Evolutionary conservation across 2,113 vertebrate genomes (phyloP).

Genomic region (Irena cyanogastra): DNA sequence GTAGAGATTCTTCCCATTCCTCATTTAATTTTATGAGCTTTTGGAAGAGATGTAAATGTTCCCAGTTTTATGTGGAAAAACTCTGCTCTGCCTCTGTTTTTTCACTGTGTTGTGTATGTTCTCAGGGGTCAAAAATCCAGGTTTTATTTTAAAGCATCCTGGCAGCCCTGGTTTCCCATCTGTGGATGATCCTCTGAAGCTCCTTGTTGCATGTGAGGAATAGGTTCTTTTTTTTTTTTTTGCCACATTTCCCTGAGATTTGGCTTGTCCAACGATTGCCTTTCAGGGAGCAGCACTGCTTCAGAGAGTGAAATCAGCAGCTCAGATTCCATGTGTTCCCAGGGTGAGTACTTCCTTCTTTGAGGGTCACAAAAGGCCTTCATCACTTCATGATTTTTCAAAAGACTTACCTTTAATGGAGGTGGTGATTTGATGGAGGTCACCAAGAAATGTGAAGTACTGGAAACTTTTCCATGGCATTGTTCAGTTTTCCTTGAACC

Average conservation of each 20-base stretch:
- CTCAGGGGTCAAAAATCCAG: neutral
- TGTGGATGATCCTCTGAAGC: neutral
- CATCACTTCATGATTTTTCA: neutral
- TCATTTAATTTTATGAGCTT: neutral
- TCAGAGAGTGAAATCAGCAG: neutral
- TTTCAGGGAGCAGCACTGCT: neutral
- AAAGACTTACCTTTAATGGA: neutral
- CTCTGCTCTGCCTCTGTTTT: neutral
- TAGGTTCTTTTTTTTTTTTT: neutral
- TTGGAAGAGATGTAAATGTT: neutral
- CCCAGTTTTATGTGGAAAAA: neutral
- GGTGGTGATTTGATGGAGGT: neutral
- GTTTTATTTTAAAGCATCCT: neutral
- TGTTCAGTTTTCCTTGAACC: neutral
- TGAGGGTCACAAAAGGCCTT: neutral
- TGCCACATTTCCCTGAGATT: neutral
- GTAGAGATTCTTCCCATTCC: neutral
- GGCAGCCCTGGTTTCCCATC: neutral
- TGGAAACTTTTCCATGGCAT: neutral
- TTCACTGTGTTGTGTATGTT: neutral
- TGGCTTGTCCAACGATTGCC: neutral
- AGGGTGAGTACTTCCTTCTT: slow-evolving; percentile 13
- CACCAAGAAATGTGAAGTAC: neutral
- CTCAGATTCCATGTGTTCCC: neutral
- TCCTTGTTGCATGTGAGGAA: neutral